Evolutionary conservation across 2,888 invertebrate genomes (phyloP), one percentile per base, ranked within the genome.

Genomic region (Busseola fusca): DNA sequence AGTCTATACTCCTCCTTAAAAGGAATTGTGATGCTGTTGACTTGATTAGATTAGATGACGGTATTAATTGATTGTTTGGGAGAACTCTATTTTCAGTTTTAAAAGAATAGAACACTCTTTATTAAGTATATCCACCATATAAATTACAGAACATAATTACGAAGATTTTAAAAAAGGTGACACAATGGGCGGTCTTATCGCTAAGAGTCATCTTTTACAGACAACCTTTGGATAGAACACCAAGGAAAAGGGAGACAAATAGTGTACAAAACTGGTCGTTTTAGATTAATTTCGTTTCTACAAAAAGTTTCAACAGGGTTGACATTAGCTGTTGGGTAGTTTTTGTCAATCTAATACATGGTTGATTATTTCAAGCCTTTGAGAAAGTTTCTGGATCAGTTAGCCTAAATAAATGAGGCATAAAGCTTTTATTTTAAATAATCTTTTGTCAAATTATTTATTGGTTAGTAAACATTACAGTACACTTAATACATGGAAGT

Each of bases 1-100:
- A 21, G 21, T 48, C 48, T 45, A 45, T 21, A 45, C 48, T 45
- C 18, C 18, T 7, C 45, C 7, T 45, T 45, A 45, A 18, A 18
- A 45, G 27, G 16, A 59, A 66, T 40, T 48, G 48, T 52, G 48
- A 30, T 25, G 14, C 21, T 48, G 40, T 14, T 18, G 12, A 72
- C 57, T 66, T 21, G 59, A 69, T 72, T 69, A 56, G 25, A 58
- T 16, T 27, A 50, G 14, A 48, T 12, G 34, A 58, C 50, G 14
- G 48, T 64, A 21, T 21, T 64, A 40, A 42, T 63, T 30, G n/a
- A 57, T 74, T 65, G 30, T 42, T 62, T 37, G 14, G 34, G 12
- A 54, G 34, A 37, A 1, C 7, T 48, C 21, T 3, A 25, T 7
- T 30, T 56, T 65, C 9, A 16, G 34, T 57, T 57, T 57, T 12